phyloP scores from a whole-genome alignment of 2,888 invertebrate species.

The Alitta virens region DNA sequence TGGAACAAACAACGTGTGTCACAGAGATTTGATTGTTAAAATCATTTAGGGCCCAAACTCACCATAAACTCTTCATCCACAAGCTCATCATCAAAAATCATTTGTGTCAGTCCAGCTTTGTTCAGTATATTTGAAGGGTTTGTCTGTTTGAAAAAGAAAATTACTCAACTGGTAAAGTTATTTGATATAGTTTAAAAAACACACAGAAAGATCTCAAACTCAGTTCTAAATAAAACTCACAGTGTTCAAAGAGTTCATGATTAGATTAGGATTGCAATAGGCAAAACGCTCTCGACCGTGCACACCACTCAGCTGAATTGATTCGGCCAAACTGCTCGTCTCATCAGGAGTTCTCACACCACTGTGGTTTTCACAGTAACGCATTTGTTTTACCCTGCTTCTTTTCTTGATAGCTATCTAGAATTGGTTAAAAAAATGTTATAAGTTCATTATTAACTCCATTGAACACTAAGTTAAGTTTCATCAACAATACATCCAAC shows the following conservation, averaged over 20 bases:
- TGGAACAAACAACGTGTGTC: not conserved
- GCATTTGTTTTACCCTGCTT: not conserved
- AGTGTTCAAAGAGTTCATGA: too few species aligned
- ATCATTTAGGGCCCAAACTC: too few species aligned
- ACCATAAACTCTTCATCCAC: constrained; percentile 13
- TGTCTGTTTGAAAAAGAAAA: not conserved
- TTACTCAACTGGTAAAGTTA: too few species aligned
- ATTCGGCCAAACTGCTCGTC: not conserved
- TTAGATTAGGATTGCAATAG: not conserved
- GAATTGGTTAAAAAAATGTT: too few species aligned
- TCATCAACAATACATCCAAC: too few species aligned
- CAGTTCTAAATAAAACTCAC: too few species aligned
- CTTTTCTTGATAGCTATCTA: not conserved
- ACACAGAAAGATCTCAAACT: too few species aligned
- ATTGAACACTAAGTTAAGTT: too few species aligned
- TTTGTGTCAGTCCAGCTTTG: not conserved
- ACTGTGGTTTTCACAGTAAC: not conserved
- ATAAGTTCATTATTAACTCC: too few species aligned
- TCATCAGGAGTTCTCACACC: not conserved
- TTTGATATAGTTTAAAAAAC: too few species aligned
- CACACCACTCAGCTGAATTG: not conserved
- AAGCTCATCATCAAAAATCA: not conserved
- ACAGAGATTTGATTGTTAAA: too few species aligned
- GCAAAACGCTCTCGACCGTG: not conserved
- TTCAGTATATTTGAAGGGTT: constrained; percentile 9